These are phyloP conservation scores for Actinia equina DNA, from an alignment of 64 coral and sea anemone species.

Conservation along the genomic window DNA sequence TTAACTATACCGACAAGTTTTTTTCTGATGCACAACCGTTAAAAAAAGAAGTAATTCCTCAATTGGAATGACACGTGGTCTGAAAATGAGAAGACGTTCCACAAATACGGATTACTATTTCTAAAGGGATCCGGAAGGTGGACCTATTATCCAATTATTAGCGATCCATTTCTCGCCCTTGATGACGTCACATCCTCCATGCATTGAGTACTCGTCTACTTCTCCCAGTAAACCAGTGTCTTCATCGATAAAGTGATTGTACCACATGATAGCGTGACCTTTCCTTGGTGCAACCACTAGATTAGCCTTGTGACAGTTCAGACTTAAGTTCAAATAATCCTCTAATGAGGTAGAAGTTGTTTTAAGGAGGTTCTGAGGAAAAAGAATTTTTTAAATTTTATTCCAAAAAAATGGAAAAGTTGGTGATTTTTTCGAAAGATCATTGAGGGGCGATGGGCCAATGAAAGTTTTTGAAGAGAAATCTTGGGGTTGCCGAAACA, in stretches of 20 bases:
- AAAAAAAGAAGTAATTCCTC: no score
- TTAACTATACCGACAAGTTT: no score
- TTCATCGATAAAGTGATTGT: conserved; percentile 44
- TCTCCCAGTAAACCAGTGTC: conserved; percentile 32
- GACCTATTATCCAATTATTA: conserved; percentile 59
- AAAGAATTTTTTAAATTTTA: no score
- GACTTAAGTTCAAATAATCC: conserved; percentile 52
- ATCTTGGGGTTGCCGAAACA: no score
- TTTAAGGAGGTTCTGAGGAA: conserved; percentile 19
- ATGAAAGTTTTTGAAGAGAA: no score
- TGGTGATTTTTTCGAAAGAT: no score
- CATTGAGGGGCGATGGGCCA: no score
- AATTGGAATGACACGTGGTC: no score
- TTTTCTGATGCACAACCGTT: no score
- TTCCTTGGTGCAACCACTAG: conserved; percentile 53
- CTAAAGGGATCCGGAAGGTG: not conserved
- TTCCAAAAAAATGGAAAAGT: no score
- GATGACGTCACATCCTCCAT: conserved; percentile 61
- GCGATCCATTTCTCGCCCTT: conserved; percentile 63
- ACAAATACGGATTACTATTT: no score
- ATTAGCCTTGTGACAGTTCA: conserved; percentile 52
- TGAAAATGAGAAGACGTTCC: no score
- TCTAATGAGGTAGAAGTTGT: not conserved
- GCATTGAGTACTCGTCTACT: conserved; percentile 45
- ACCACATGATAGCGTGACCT: conserved; percentile 60